Base-by-base conservation (phyloP, 2,888 invertebrate species). In the Luperina nickerlii region DNA sequence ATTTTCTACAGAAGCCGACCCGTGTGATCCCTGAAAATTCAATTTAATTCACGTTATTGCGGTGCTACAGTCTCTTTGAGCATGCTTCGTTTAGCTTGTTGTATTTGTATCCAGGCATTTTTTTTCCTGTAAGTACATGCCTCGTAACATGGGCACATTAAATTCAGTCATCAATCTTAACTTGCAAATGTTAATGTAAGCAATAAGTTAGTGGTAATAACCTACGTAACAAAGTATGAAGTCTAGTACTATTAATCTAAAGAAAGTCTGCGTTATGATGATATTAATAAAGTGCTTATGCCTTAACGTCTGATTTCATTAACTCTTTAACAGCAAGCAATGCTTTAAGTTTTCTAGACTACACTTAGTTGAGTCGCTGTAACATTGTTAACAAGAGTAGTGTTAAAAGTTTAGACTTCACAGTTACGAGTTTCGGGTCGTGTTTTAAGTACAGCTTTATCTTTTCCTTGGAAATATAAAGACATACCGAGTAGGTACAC, bases 131-230 rank as follows among this genome's bases (percentile, higher is more conserved):
- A n/a, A n/a, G n/a, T 38, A 67, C 38, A 70, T 48, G 13, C 7
- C 15, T 54, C 42, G 3, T 57, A 32, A 71, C 24, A 68, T 32
- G 15, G 42, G 27, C 11, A 27, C 45, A 81, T 74, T 67, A 48
- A 45, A 71, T 77, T 78, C 63, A 74, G 60, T 0, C 68, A 85
- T 87, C 57, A 77, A 83, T 84, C 74, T 79, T 72, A 24, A n/a
- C 66, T 67, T 78, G 13, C 0, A 65, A 87, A 83, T 80, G 77
- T 75, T 80, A 80, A 71, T 67, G 24, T 60, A 60, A 54, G 73
- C 68, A 74, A 27, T 78, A 79, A 66, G 13, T 66, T 73, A 73
- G 7, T 57, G 51, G 11, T 84, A 78, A 76, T 86, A 66, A 57
- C 24, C 24, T 57, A 54, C 45, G 20, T 72, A 60, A 62, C 27